Evolutionary conservation across 2,113 vertebrate genomes (phyloP).

Genomic region (Neodontobutis hainanensis): DNA sequence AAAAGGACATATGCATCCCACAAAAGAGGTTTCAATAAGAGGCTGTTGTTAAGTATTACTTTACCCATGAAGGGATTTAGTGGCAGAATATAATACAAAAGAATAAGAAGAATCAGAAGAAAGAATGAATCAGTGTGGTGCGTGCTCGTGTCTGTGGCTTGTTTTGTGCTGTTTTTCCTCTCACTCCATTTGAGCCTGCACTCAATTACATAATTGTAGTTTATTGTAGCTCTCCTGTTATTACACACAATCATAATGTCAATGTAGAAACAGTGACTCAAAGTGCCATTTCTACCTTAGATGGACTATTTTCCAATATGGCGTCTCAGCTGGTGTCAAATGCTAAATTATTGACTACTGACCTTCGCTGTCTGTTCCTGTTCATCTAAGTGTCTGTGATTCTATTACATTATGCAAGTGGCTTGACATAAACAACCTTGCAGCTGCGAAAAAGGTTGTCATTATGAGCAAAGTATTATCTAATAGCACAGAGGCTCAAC

Average conservation of each 20-base stretch:
- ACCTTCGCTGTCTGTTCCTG: conserved; percentile 22
- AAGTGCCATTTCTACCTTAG: neutral
- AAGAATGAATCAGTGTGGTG: too few relatives aligned
- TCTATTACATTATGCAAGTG: conserved; percentile 32
- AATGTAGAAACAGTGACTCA: too few relatives aligned
- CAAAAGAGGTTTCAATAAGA: conserved; percentile 17
- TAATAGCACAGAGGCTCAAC: conserved; percentile 55
- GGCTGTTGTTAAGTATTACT: conserved; percentile 11
- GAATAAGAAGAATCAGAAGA: too few relatives aligned
- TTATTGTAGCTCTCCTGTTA: too few relatives aligned
- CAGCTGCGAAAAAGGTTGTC: neutral
- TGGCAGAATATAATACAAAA: neutral
- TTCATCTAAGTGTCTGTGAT: conserved; percentile 26
- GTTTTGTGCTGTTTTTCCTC: too few relatives aligned
- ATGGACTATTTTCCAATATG: neutral
- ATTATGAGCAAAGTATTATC: conserved; percentile 55
- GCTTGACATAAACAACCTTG: conserved; percentile 10
- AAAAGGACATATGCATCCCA: conserved; percentile 38
- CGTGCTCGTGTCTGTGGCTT: too few relatives aligned
- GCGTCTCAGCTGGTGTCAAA: neutral
- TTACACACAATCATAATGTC: too few relatives aligned
- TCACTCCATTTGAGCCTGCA: too few relatives aligned
- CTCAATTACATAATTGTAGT: too few relatives aligned
- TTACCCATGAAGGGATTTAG: neutral
- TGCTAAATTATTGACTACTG: conserved; percentile 14